Evolutionary conservation across 2,888 invertebrate genomes (phyloP).

Genomic region (Spisula subtruncata): DNA sequence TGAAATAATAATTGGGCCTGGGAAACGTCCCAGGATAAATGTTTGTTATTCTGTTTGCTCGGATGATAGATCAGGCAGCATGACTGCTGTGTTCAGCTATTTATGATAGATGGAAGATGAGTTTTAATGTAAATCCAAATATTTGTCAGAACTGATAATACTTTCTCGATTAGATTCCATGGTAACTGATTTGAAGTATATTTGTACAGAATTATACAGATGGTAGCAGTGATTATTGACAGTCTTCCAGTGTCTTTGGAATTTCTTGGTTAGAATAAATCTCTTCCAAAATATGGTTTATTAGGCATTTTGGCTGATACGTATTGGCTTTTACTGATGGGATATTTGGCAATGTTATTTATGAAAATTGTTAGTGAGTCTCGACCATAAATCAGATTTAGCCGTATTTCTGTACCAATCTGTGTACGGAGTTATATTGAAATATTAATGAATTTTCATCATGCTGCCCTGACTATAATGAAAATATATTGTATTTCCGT

Average conservation of each 20-base stretch:
- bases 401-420: background rate
- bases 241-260: constrained; percentile 26
- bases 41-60: background rate
- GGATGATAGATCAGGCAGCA: background rate
- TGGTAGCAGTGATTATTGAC: constrained; percentile 31
- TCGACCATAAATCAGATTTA: background rate
- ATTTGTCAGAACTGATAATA: constrained; percentile 22
- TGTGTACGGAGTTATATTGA: background rate
- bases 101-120: constrained; percentile 3
- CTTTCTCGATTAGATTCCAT: constrained; percentile 20
- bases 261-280: constrained; percentile 24
- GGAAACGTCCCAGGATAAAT: background rate
- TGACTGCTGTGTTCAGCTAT: background rate
- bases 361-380: constrained; percentile 13
- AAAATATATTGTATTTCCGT: background rate
- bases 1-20: background rate
- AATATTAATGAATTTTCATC: constrained; percentile 25
- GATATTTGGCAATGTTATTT: constrained; percentile 25
- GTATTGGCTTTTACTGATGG: background rate
- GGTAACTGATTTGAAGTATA: constrained; percentile 11
- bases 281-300: background rate
- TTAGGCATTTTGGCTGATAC: constrained; percentile 28
- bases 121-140: constrained; percentile 18
- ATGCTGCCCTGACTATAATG: background rate
- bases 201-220: background rate